A percentile compares a stretch with the other conserved stretches of the same genome.
phyloP scores from a whole-genome alignment of 1,140 invertebrate genomes.

The Reticulitermes speratus region DNA sequence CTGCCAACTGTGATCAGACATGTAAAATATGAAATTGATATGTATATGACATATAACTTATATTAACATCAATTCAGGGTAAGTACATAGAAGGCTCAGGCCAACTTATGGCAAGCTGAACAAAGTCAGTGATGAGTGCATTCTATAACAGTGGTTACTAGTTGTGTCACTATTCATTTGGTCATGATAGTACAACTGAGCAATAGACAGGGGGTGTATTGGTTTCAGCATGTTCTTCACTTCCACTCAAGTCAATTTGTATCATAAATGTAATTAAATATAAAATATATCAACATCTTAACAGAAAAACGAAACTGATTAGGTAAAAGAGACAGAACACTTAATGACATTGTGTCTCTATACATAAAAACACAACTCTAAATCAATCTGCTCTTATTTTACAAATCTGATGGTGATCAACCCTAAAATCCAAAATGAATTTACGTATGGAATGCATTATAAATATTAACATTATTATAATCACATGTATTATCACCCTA shows the following conservation, averaged over 20 bases:
- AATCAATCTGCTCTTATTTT: no score
- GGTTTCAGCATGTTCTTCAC: neutral
- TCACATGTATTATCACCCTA: no score
- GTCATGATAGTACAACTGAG: conserved; percentile 5
- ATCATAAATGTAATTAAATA: neutral
- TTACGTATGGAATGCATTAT: no score
- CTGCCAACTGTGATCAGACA: neutral
- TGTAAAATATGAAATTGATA: neutral
- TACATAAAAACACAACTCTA: no score
- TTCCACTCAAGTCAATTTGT: neutral
- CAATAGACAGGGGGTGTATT: neutral
- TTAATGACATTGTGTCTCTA: no score
- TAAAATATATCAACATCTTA: no score
- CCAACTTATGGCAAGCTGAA: neutral
- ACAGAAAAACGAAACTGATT: no score
- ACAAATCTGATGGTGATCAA: no score
- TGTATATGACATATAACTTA: neutral
- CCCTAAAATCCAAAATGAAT: no score
- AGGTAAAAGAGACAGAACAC: no score
- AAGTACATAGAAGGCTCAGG: neutral
- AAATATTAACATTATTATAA: no score
- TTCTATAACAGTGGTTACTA: neutral
- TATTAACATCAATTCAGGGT: neutral
- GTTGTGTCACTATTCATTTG: neutral
- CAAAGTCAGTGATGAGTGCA: neutral